A percentile compares a stretch with the other conserved stretches of the same genome.
These are phyloP conservation scores for Hirtodrosophila cameraria DNA, from an alignment of 2,888 invertebrate genomes.

Conservation along the genomic window DNA sequence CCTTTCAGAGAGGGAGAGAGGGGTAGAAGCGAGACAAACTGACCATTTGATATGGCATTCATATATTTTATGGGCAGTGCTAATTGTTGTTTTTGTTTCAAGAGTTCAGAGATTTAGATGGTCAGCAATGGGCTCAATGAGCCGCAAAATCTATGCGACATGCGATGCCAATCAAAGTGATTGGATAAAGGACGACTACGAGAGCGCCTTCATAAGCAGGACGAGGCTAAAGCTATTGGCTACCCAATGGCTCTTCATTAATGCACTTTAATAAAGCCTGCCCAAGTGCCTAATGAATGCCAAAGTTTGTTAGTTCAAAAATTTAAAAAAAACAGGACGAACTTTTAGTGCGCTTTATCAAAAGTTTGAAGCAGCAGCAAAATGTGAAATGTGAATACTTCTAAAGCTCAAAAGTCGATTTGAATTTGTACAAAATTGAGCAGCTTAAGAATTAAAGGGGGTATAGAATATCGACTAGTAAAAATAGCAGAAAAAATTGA, in stretches of 20 bases:
- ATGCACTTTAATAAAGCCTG: constrained; percentile 64
- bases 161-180: constrained; percentile 73
- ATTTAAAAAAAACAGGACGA: constrained; percentile 9
- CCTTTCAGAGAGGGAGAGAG: too few species aligned
- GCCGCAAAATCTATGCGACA: constrained; percentile 72
- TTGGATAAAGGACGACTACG: constrained; percentile 33
- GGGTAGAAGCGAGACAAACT: too few species aligned
- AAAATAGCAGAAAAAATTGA: not conserved
- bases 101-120: constrained; percentile 15
- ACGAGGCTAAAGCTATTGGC: not conserved
- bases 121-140: constrained; percentile 50
- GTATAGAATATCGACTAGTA: too few species aligned
- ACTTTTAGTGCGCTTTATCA: constrained; percentile 24
- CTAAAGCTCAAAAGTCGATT: constrained; percentile 2
- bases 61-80: constrained; percentile 62
- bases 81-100: constrained; percentile 60
- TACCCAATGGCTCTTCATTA: constrained; percentile 45
- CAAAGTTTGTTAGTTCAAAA: constrained; percentile 30
- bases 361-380: constrained; percentile 2
- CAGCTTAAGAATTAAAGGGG: too few species aligned
- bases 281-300: constrained; percentile 47
- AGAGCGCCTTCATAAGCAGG: too few species aligned
- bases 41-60: constrained; percentile 48
- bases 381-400: not conserved
- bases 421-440: not conserved